Conservation (phyloP, 2,113 vertebrate genomes). For the Chlorodrepanis virens region DNA sequence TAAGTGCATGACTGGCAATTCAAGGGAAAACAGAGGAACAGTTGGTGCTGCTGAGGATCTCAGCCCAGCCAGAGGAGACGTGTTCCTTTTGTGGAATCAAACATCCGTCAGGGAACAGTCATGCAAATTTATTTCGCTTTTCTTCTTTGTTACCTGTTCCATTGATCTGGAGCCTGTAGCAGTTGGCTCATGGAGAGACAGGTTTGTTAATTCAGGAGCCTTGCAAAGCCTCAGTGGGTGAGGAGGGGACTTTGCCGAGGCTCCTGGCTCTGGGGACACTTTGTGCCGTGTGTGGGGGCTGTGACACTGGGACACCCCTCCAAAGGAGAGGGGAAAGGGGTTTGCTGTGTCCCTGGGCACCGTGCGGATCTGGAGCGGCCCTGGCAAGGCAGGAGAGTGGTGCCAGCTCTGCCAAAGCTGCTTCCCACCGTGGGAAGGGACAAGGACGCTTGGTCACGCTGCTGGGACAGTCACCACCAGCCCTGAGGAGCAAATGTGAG, state of each 20-base stretch:
- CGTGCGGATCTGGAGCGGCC: not conserved
- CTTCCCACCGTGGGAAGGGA: not conserved
- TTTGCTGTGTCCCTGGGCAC: not conserved
- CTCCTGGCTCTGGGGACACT: not conserved
- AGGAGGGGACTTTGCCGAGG: not conserved
- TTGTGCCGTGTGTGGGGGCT: rapidly evolving
- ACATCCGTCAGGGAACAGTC: not conserved
- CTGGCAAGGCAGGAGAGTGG: not conserved
- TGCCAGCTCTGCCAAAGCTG: not conserved
- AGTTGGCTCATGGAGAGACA: not conserved
- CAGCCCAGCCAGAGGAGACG: not conserved
- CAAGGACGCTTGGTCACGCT: rapidly evolving
- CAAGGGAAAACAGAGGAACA: not conserved
- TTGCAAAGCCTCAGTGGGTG: not conserved
- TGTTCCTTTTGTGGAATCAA: not conserved
- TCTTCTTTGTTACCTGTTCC: not conserved
- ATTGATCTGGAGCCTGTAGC: not conserved
- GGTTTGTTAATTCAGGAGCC: not conserved
- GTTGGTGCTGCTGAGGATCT: not conserved
- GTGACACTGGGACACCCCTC: not conserved
- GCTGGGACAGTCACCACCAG: not conserved
- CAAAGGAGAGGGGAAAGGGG: not conserved
- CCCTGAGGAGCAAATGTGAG: not conserved
- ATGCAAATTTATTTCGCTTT: not conserved
- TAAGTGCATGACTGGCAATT: not conserved